Percentiles rank a stretch among this genome's conserved stretches.
phyloP scores from a whole-genome alignment of 2,797 vertebrate genomes.

The Coranthus polyacanthus region DNA sequence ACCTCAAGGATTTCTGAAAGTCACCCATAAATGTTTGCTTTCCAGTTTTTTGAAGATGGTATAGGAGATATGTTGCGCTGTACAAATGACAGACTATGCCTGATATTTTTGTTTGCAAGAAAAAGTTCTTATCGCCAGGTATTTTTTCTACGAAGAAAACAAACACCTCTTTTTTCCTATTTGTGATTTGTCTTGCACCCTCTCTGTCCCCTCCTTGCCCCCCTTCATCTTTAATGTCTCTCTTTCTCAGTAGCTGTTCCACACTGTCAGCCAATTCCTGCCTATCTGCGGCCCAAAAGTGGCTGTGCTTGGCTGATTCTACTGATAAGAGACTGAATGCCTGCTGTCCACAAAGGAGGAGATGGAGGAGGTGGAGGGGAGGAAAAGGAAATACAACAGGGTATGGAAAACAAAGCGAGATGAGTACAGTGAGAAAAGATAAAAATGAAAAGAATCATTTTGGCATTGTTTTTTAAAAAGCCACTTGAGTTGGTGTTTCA shows the following conservation, averaged over 20 bases:
- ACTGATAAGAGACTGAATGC: constrained; percentile 75
- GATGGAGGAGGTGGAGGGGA: not conserved
- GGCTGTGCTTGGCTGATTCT: constrained; percentile 79
- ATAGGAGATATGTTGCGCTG: constrained; percentile 38
- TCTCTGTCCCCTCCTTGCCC: constrained; percentile 6
- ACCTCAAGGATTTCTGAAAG: constrained; percentile 68
- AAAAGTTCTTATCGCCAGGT: constrained; percentile 63
- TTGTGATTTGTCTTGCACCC: constrained; percentile 47
- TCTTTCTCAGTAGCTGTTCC: constrained; percentile 58
- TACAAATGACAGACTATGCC: constrained; percentile 39
- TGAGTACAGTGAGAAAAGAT: constrained; percentile 37
- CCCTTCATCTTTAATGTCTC: constrained; percentile 64
- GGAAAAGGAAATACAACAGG: not conserved
- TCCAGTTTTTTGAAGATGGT: constrained; percentile 50
- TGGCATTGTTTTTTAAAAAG: constrained; percentile 10
- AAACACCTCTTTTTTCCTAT: constrained; percentile 43
- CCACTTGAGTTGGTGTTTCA: constrained; percentile 17
- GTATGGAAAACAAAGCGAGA: constrained; percentile 18
- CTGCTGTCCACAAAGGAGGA: constrained; percentile 60
- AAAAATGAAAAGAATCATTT: constrained; percentile 48
- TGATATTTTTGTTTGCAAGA: constrained; percentile 47
- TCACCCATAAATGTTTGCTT: constrained; percentile 41
- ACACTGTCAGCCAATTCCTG: constrained; percentile 75
- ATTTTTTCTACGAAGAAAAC: constrained; percentile 47
- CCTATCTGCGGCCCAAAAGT: constrained; percentile 72